Evolutionary conservation across 2,888 invertebrate genomes (phyloP).

Genomic region (Koerneria pararmatus): DNA sequence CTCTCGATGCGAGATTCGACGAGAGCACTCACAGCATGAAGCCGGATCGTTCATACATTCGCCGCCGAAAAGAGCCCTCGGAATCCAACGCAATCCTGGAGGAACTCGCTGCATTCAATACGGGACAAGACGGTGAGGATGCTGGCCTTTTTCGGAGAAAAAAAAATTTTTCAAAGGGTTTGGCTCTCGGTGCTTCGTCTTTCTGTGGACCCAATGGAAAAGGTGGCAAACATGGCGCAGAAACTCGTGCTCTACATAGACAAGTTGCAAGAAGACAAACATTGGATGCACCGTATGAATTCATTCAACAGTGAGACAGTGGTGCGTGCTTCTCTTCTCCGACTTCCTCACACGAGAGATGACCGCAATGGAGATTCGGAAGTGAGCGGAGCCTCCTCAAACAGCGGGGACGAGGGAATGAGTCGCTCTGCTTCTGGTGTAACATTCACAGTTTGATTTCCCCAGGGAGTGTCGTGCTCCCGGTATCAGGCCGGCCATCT

Average conservation of each 20-base stretch:
- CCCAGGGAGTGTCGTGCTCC: no score
- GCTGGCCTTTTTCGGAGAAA: slow-evolving; percentile 58
- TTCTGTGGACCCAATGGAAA: slow-evolving; percentile 81
- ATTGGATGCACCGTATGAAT: background rate
- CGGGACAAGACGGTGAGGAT: slow-evolving; percentile 69
- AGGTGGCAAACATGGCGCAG: slow-evolving; percentile 69
- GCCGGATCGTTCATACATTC: no score
- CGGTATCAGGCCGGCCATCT: no score
- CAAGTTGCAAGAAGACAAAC: slow-evolving; percentile 22
- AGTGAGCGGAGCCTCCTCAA: no score
- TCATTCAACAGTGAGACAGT: no score
- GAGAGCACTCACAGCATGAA: no score
- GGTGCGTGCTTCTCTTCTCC: background rate
- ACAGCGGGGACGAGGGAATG: no score
- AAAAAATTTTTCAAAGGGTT: slow-evolving; percentile 73
- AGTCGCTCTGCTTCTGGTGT: no score
- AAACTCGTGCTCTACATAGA: slow-evolving; percentile 75
- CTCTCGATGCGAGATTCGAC: no score
- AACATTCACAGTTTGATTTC: no score
- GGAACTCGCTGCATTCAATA: no score
- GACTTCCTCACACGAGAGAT: background rate
- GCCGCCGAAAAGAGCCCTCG: slow-evolving; percentile 16
- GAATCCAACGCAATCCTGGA: background rate
- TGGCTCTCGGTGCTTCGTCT: slow-evolving; percentile 79
- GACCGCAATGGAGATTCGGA: no score